Evolutionary conservation across 2,888 invertebrate species (phyloP).

Genomic region (Lepidocyrtoides sp.): DNA sequence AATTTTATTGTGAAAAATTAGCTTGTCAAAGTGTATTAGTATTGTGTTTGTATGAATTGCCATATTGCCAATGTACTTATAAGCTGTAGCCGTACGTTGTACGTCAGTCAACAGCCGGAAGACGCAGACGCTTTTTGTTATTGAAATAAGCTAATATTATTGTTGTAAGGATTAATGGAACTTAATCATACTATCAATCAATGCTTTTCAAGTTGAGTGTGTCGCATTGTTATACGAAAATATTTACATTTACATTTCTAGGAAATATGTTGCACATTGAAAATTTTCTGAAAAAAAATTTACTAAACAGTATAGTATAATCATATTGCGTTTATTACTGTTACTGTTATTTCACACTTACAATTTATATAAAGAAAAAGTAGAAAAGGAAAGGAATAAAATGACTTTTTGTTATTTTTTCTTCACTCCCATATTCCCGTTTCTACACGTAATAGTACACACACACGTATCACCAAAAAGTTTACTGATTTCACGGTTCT

Average conservation of each 20-base stretch:
- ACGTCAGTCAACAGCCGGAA: not conserved
- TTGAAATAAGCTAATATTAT: conserved; percentile 49
- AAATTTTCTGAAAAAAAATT: not conserved
- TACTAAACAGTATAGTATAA: not conserved
- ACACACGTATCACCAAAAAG: conserved; percentile 38
- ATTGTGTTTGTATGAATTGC: conserved; percentile 32
- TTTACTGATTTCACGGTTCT: conserved; percentile 77
- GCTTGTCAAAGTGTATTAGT: conserved; percentile 43
- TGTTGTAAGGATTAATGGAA: conserved; percentile 35
- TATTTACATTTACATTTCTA: not conserved
- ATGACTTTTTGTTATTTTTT: not conserved
- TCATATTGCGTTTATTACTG: not conserved
- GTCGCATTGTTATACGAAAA: not conserved
- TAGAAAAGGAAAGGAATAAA: too few species aligned
- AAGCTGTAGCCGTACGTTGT: not conserved
- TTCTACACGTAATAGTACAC: too few species aligned
- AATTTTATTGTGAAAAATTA: conserved; percentile 49
- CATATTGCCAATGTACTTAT: not conserved
- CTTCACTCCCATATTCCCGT: not conserved
- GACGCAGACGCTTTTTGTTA: conserved; percentile 26
- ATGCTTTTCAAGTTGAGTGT: not conserved
- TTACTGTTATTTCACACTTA: conserved; percentile 3
- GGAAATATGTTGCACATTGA: too few species aligned
- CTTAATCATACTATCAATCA: conserved; percentile 18
- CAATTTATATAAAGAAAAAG: not conserved